phyloP scores from a whole-genome alignment of 2,888 invertebrate genomes.

The Schizaphis graminum region DNA sequence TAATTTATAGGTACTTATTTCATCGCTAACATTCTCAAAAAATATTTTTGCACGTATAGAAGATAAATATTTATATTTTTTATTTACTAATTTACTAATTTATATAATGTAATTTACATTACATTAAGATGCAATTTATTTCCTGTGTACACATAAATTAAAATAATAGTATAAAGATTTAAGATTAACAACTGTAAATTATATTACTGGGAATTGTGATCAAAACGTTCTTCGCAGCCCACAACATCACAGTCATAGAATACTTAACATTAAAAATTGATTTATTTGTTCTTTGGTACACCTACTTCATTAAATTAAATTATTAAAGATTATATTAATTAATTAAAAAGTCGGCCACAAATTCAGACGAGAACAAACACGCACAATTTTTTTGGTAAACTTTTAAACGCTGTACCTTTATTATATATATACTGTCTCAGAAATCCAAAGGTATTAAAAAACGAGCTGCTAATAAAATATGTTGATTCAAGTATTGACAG shows the following conservation, averaged over 20 bases:
- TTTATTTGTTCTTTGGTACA: constrained; percentile 14
- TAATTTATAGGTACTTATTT: background rate
- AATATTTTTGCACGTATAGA: background rate
- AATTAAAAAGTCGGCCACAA: background rate
- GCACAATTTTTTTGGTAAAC: background rate
- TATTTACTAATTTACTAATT: background rate
- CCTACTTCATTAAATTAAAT: background rate
- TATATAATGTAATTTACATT: background rate
- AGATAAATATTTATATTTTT: background rate
- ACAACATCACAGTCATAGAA: background rate
- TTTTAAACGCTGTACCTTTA: background rate
- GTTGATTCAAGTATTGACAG: background rate
- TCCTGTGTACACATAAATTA: background rate
- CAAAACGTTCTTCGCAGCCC: background rate
- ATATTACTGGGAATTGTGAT: background rate
- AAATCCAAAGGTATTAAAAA: background rate
- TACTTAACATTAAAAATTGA: background rate
- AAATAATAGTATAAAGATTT: background rate
- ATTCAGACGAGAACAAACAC: background rate
- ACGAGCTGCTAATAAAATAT: background rate
- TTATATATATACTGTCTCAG: background rate
- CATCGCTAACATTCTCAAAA: background rate
- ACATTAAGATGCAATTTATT: background rate
- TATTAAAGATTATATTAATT: background rate
- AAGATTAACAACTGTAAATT: background rate